Conservation (phyloP, 92 coral and sea anemone species). For the Anthopleura xanthogrammica region DNA sequence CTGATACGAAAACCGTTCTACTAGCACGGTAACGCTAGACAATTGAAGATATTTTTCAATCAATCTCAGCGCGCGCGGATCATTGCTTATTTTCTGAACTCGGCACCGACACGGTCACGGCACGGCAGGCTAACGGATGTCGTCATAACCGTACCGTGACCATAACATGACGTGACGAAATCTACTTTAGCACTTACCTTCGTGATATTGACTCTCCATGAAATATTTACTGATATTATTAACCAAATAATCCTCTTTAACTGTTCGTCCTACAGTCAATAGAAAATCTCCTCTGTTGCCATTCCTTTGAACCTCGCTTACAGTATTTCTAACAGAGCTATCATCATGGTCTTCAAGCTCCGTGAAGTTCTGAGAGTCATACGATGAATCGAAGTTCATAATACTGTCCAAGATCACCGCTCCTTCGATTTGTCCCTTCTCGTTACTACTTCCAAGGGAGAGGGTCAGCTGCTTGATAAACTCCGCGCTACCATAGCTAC, state of each 20-base stretch:
- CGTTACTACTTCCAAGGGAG: slow-evolving; percentile 14
- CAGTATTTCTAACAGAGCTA: background rate
- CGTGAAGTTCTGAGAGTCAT: slow-evolving; percentile 22
- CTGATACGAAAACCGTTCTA: too few species aligned
- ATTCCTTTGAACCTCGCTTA: background rate
- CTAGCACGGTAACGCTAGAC: too few species aligned
- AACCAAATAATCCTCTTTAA: slow-evolving; percentile 3
- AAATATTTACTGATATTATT: slow-evolving; percentile 10
- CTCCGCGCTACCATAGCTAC: slow-evolving; percentile 42
- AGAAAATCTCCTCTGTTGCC: slow-evolving; percentile 30
- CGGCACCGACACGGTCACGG: background rate
- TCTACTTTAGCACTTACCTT: background rate
- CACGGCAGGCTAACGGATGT: background rate
- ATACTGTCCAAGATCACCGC: slow-evolving; percentile 62
- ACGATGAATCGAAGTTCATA: slow-evolving; percentile 54
- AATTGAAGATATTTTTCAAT: too few species aligned
- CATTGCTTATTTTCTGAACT: too few species aligned
- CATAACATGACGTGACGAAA: background rate
- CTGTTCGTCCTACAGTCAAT: slow-evolving; percentile 23
- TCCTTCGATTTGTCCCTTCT: slow-evolving; percentile 46
- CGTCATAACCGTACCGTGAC: background rate
- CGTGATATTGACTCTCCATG: background rate
- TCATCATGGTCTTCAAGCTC: slow-evolving; percentile 4
- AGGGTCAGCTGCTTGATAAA: slow-evolving; percentile 45
- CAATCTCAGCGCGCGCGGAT: too few species aligned